These are phyloP conservation scores for Eupelmus urozonus DNA, from an alignment of 2,888 invertebrate species.

Conservation along the genomic window DNA sequence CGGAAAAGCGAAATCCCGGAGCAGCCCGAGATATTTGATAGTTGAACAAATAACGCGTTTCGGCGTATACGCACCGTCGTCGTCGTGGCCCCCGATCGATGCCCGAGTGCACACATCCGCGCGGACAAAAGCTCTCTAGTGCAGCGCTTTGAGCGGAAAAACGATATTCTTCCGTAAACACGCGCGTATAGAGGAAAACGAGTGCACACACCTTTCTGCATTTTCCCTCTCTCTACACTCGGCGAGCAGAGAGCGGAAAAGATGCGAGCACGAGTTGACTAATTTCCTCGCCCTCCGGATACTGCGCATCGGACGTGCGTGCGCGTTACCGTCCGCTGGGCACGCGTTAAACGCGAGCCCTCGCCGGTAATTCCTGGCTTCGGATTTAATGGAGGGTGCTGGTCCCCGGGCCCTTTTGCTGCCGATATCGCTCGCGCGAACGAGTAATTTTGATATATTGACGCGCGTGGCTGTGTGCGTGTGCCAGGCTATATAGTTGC, in stretches of 20 bases:
- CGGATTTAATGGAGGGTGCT: slow-evolving; percentile 63
- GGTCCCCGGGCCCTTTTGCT: slow-evolving; percentile 43
- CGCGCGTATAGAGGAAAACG: not conserved
- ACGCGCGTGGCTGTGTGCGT: slow-evolving; percentile 22
- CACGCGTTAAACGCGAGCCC: slow-evolving; percentile 25
- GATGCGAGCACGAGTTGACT: slow-evolving; percentile 11
- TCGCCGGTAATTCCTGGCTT: slow-evolving; percentile 38
- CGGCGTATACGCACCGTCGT: not conserved
- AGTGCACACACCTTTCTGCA: not conserved
- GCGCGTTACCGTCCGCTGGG: not conserved
- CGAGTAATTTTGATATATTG: slow-evolving; percentile 73
- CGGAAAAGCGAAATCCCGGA: slow-evolving; percentile 16
- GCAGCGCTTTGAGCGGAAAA: not conserved
- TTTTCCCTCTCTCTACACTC: not conserved
- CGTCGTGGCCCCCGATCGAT: not conserved
- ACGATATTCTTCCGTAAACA: slow-evolving; percentile 40
- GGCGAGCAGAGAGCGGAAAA: slow-evolving; percentile 12
- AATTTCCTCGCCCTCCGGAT: slow-evolving; percentile 46
- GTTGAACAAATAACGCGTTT: slow-evolving; percentile 31
- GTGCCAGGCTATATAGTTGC: slow-evolving; percentile 39
- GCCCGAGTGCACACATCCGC: not conserved
- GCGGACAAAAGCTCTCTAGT: not conserved
- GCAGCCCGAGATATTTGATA: slow-evolving; percentile 30
- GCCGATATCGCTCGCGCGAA: slow-evolving; percentile 64
- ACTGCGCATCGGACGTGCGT: not conserved